phyloP scores from a whole-genome alignment of 2,113 vertebrate genomes.

The Pedetes capensis region DNA sequence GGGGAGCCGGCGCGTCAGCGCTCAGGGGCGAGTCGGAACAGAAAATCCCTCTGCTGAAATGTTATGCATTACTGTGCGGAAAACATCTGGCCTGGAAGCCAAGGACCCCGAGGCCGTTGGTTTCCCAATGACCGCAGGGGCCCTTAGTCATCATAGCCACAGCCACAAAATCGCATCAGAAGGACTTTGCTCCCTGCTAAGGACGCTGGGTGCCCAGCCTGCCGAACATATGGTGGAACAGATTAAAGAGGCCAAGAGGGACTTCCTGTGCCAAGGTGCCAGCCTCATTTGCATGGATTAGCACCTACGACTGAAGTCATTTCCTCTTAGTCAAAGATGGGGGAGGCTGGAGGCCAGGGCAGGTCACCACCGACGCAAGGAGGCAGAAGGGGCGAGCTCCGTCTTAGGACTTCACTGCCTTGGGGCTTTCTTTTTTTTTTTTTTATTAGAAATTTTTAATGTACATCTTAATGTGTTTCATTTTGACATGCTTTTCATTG shows the following conservation, averaged over 20 bases:
- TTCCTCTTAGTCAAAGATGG: constrained; percentile 34
- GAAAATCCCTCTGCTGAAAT: constrained; percentile 71
- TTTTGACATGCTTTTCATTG: no score
- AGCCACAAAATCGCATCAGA: constrained; percentile 35
- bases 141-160: not conserved
- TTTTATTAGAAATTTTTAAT: no score
- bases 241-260: constrained; percentile 34
- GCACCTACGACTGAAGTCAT: not conserved
- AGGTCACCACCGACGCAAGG: not conserved
- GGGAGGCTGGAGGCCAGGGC: not conserved
- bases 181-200: constrained; percentile 17
- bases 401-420: not conserved
- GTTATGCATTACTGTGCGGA: constrained; percentile 56
- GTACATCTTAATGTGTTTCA: no score
- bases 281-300: constrained; percentile 10
- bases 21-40: constrained; percentile 22
- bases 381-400: not conserved
- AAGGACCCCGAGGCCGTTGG: constrained; percentile 42
- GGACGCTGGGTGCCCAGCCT: not conserved
- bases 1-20: not conserved
- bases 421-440: not conserved
- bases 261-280: constrained; percentile 13
- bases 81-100: constrained; percentile 66
- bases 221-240: not conserved
- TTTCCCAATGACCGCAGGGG: constrained; percentile 62